Evolutionary conservation across 2,888 invertebrate species (phyloP).

Genomic region (Melanargia galathea): DNA sequence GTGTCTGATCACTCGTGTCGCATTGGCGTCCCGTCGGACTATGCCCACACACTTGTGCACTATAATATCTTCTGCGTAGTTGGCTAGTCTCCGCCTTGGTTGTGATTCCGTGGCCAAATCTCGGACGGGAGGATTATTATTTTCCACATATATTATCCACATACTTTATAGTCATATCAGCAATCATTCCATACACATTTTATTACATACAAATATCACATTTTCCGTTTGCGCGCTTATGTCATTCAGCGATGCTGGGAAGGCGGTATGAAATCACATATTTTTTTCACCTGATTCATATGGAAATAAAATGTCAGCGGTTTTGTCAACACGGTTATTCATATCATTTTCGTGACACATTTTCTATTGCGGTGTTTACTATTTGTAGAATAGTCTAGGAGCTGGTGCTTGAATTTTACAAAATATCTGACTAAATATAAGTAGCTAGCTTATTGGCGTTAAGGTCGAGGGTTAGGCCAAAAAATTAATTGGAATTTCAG

Average conservation of each 20-base stretch:
- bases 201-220: conserved; percentile 10
- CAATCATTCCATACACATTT: not conserved
- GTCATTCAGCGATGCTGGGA: conserved; percentile 1
- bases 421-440: too few relatives aligned
- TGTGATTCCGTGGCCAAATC: too few relatives aligned
- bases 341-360: conserved; percentile 6
- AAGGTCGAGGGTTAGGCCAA: too few relatives aligned
- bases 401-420: not conserved
- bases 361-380: conserved; percentile 9
- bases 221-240: conserved; percentile 9
- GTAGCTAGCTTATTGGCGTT: too few relatives aligned
- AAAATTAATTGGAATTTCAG: too few relatives aligned
- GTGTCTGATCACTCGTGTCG: too few relatives aligned
- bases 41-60: too few relatives aligned
- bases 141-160: too few relatives aligned
- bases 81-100: too few relatives aligned
- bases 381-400: not conserved
- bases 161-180: conserved; percentile 7
- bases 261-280: conserved; percentile 16
- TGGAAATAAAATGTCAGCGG: conserved; percentile 17
- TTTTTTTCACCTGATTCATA: conserved; percentile 18
- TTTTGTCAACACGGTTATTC: conserved; percentile 13
- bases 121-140: too few relatives aligned
- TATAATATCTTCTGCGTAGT: too few relatives aligned
- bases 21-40: too few relatives aligned